Conservation (phyloP, 2,113 vertebrate genomes). For the Gymnogyps californianus region DNA sequence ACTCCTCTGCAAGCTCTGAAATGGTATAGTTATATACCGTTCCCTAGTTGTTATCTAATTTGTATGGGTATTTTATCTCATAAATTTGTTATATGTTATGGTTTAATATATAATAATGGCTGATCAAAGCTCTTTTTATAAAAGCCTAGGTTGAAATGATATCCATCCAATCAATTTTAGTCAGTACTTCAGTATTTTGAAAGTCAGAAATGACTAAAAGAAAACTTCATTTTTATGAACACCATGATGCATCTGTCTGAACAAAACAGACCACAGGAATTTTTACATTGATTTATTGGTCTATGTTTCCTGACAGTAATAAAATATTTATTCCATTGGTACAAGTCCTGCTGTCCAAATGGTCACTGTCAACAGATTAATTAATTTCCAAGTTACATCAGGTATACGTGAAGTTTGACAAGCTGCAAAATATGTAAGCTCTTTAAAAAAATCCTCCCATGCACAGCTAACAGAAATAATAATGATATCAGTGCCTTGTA, state of each 20-base stretch:
- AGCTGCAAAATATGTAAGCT: background rate
- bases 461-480: background rate
- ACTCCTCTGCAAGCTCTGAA: constrained; percentile 20
- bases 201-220: background rate
- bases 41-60: background rate
- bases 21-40: background rate
- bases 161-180: background rate
- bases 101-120: background rate
- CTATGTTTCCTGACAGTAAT: background rate
- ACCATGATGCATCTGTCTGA: background rate
- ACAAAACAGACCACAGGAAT: background rate
- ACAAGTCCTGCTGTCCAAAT: background rate
- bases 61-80: background rate
- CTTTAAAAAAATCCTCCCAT: background rate
- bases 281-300: background rate
- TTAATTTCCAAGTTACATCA: background rate
- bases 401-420: background rate
- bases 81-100: background rate
- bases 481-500: background rate
- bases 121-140: background rate
- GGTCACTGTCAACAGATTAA: background rate
- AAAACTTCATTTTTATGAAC: background rate
- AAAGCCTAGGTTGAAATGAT: background rate
- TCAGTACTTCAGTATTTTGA: background rate
- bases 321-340: background rate